These are phyloP conservation scores for Galagoides demidoff DNA, from an alignment of 2,797 vertebrate species.

Conservation along the genomic window DNA sequence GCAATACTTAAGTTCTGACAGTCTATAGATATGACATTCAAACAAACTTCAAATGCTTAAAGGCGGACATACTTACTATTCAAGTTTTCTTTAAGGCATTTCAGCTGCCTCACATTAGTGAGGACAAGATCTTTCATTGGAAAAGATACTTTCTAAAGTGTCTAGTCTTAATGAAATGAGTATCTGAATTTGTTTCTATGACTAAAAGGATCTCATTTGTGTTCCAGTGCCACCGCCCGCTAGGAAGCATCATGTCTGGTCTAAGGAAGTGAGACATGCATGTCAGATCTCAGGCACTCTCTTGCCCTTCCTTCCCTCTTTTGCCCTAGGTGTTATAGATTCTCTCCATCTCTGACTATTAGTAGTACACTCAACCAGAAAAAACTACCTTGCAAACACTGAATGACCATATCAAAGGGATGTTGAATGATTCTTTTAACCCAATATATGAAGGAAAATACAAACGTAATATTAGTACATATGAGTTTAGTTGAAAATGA, in stretches of 20 bases:
- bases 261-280: neutral
- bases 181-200: neutral
- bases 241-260: neutral
- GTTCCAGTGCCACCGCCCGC: rapidly evolving
- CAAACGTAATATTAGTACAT: neutral
- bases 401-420: neutral
- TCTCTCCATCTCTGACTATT: neutral
- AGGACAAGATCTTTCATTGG: neutral
- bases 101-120: neutral
- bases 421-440: neutral
- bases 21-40: neutral
- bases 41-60: neutral
- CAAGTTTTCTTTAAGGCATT: neutral
- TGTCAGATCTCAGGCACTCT: neutral
- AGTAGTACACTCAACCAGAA: neutral
- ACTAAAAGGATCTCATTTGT: neutral
- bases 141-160: neutral
- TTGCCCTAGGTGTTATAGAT: neutral
- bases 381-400: neutral
- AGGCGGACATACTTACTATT: neutral
- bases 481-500: neutral
- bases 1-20: neutral
- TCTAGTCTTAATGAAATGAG: neutral
- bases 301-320: neutral
- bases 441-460: neutral